phyloP scores from a whole-genome alignment of 64 coral and sea anemone species.

The Exaiptasia diaphana region DNA sequence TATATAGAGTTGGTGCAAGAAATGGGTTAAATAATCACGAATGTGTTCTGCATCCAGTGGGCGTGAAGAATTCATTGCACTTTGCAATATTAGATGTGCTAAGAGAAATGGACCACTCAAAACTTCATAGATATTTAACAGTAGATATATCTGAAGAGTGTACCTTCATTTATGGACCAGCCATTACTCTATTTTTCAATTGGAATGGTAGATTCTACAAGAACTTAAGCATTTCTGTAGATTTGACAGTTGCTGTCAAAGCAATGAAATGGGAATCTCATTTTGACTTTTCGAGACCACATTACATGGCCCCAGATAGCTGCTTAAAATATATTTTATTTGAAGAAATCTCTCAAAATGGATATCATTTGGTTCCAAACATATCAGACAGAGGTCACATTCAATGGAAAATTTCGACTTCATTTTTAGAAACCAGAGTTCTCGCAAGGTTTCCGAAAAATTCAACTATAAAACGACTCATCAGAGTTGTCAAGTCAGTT shows the following conservation, averaged over 20 bases:
- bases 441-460: constrained; percentile 18
- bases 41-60: constrained; percentile 23
- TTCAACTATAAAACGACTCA: constrained; percentile 3
- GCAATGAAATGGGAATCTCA: constrained; percentile 31
- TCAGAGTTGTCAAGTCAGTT: constrained; percentile 3
- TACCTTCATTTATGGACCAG: constrained; percentile 27
- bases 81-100: background rate
- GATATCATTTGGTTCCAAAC: constrained; percentile 33
- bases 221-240: constrained; percentile 17
- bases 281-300: constrained; percentile 10
- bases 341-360: constrained; percentile 3
- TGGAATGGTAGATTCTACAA: constrained; percentile 30
- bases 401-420: constrained; percentile 33
- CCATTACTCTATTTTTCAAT: constrained; percentile 42
- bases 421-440: constrained; percentile 30
- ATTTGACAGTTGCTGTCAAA: constrained; percentile 19
- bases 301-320: constrained; percentile 9
- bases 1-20: background rate
- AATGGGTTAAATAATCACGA: background rate
- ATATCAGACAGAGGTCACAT: constrained; percentile 25
- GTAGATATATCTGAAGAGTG: constrained; percentile 2
- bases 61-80: constrained; percentile 28
- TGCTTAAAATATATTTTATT: constrained; percentile 16
- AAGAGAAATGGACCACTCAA: constrained; percentile 1
- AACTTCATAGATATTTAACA: constrained; percentile 5